These are phyloP conservation scores for Aldabrachelys gigantea DNA, from an alignment of 2,113 vertebrate genomes.

Conservation along the genomic window DNA sequence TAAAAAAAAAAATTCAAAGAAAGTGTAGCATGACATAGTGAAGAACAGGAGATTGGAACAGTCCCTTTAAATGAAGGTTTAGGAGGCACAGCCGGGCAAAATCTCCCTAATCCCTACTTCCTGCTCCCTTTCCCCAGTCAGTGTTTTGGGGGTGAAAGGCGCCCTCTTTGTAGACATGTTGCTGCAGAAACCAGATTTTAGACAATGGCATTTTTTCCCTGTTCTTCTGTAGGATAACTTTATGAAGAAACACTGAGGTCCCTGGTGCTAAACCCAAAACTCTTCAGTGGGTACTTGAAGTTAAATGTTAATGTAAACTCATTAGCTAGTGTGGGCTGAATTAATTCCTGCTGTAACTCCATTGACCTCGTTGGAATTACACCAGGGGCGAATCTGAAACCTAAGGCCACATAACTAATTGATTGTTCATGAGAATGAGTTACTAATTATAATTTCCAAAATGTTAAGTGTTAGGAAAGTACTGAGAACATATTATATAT, in stretches of 20 bases:
- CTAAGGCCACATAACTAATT: conserved; percentile 24
- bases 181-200: background rate
- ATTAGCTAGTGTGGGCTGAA: background rate
- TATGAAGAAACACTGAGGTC: background rate
- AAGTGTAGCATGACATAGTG: no score
- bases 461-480: conserved; percentile 36
- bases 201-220: background rate
- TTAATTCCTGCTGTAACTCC: background rate
- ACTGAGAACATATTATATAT: background rate
- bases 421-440: conserved; percentile 21
- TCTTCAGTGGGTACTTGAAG: background rate
- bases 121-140: background rate
- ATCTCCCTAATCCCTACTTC: background rate
- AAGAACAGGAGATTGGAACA: rapidly evolving
- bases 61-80: background rate
- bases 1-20: no score
- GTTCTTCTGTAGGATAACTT: background rate
- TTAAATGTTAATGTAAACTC: background rate
- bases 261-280: background rate
- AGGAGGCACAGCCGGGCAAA: rapidly evolving
- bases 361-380: background rate
- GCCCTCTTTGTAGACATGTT: background rate
- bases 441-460: conserved; percentile 41
- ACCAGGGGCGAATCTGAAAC: conserved; percentile 10
- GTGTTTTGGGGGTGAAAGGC: background rate